Percentiles rank a stretch among this genome's conserved stretches.
Evolutionary conservation across 2,113 vertebrate genomes (phyloP).

Genomic region (Zapus hudsonius): DNA sequence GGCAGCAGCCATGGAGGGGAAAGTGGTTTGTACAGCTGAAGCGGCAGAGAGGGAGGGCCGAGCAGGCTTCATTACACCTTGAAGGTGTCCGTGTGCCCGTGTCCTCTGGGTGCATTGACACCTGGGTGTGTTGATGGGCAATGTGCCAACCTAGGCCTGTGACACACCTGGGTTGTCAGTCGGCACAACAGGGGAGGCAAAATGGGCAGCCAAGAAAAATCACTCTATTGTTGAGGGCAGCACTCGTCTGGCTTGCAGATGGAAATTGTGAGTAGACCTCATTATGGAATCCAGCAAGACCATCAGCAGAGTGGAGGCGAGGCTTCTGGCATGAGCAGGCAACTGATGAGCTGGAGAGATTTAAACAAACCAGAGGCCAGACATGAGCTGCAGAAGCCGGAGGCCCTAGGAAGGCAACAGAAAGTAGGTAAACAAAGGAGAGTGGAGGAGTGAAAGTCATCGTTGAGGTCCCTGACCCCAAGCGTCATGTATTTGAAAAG

Average conservation of each 20-base stretch:
- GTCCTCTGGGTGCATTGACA: background rate
- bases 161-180: background rate
- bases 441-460: background rate
- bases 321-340: background rate
- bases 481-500: background rate
- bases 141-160: background rate
- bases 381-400: background rate
- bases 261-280: background rate
- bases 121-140: background rate
- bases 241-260: background rate
- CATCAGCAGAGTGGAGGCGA: background rate
- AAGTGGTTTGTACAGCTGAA: background rate
- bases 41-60: background rate
- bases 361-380: background rate
- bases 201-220: background rate
- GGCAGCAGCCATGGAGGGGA: background rate
- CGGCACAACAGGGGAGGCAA: background rate
- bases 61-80: background rate
- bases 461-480: no score
- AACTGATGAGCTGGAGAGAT: background rate
- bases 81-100: background rate
- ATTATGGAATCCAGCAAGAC: background rate
- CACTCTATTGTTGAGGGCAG: background rate
- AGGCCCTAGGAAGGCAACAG: background rate
- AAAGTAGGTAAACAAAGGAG: no score